Percentiles rank a stretch among this genome's conserved stretches.
Evolutionary conservation across 2,113 vertebrate species (phyloP).

Genomic region (Athene cunicularia): DNA sequence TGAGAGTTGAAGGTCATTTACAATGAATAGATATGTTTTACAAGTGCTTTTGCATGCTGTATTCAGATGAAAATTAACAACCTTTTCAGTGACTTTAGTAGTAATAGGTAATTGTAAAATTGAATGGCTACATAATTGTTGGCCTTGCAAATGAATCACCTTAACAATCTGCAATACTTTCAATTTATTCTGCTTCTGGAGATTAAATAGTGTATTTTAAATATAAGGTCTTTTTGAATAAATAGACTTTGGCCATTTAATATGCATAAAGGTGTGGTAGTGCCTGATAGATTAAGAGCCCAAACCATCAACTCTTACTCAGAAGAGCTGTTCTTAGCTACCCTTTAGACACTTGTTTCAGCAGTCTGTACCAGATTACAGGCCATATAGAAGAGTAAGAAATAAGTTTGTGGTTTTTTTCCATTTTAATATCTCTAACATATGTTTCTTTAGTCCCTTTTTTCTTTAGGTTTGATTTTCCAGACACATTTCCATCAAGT

Average conservation of each 20-base stretch:
- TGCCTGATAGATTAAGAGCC: background rate
- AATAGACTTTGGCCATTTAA: constrained; percentile 6
- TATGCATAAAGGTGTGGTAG: background rate
- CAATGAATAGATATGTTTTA: background rate
- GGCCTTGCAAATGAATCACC: constrained; percentile 2
- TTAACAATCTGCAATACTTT: background rate
- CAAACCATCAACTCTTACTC: background rate
- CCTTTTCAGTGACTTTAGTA: background rate
- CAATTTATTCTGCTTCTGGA: background rate
- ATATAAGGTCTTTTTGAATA: background rate
- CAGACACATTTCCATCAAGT: background rate
- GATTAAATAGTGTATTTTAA: constrained; percentile 9
- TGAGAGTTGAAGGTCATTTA: background rate
- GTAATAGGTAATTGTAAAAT: background rate
- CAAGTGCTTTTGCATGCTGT: background rate
- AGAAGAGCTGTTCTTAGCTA: background rate
- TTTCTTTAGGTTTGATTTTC: background rate
- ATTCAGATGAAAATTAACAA: background rate
- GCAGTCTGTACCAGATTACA: background rate
- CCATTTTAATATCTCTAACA: background rate
- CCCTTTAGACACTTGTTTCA: background rate
- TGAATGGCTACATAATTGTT: background rate
- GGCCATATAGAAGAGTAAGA: background rate
- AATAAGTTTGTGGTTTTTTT: background rate
- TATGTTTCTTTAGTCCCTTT: background rate